phyloP scores from a whole-genome alignment of 2,888 invertebrate species.

The Dione vanillae region DNA sequence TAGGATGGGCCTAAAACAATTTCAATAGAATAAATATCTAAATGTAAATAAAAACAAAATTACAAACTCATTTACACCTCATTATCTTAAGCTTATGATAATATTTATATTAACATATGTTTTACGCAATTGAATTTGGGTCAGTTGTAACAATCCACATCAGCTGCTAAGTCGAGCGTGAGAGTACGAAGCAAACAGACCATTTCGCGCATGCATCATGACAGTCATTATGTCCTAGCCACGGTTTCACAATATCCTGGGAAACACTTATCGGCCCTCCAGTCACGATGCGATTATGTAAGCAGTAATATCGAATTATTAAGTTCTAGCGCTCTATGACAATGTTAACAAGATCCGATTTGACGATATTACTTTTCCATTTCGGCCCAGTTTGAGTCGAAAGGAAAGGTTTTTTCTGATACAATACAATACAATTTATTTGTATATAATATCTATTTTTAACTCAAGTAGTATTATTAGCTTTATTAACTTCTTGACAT shows the following conservation, averaged over 20 bases:
- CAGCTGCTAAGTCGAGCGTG: slow-evolving; percentile 70
- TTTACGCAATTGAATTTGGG: slow-evolving; percentile 51
- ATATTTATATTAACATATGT: slow-evolving; percentile 45
- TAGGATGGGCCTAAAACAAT: slow-evolving; percentile 71
- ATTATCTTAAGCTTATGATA: slow-evolving; percentile 42
- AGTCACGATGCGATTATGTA: slow-evolving; percentile 77
- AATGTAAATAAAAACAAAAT: slow-evolving; percentile 5
- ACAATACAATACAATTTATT: too few species aligned
- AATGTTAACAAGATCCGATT: slow-evolving; percentile 45
- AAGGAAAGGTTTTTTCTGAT: slow-evolving; percentile 3
- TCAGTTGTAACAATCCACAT: slow-evolving; percentile 50
- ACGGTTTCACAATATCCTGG: slow-evolving; percentile 70
- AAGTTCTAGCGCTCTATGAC: slow-evolving; percentile 61
- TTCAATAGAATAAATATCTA: background rate
- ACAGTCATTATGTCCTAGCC: slow-evolving; percentile 66
- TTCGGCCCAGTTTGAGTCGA: slow-evolving; percentile 4
- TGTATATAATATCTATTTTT: background rate
- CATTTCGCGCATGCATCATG: slow-evolving; percentile 67
- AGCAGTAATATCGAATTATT: slow-evolving; percentile 66
- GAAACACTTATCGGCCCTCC: slow-evolving; percentile 61
- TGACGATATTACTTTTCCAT: slow-evolving; percentile 34
- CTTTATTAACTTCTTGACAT: background rate
- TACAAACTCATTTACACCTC: slow-evolving; percentile 27
- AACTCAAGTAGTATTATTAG: background rate
- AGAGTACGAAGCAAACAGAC: slow-evolving; percentile 69